phyloP scores from a whole-genome alignment of 2,113 vertebrate species.

The Phalacrocorax brasilianus region DNA sequence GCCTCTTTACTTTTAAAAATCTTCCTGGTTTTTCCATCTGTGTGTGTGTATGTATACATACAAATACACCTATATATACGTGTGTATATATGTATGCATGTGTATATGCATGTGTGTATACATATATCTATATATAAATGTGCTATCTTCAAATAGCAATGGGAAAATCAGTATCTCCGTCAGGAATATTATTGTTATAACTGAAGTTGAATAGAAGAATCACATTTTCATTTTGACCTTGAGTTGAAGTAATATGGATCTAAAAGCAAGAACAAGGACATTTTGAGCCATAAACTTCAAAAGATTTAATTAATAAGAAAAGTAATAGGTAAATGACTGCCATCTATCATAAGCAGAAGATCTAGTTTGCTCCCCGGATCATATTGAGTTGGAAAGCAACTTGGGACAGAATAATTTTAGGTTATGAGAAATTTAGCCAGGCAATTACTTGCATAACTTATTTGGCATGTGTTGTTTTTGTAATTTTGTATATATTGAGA shows the following conservation, averaged over 20 bases:
- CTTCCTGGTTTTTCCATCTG: not conserved
- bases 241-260: not conserved
- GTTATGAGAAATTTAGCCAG: slow-evolving; percentile 4
- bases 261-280: slow-evolving; percentile 62
- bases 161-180: slow-evolving; percentile 2
- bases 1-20: not conserved
- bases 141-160: not conserved
- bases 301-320: slow-evolving; percentile 19
- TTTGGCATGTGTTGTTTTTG: not conserved
- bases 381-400: slow-evolving; percentile 7
- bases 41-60: not conserved
- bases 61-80: not conserved
- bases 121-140: not conserved
- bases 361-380: not conserved
- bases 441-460: not conserved
- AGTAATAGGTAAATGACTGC: slow-evolving; percentile 34
- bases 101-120: accelerated
- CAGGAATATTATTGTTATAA: slow-evolving; percentile 28
- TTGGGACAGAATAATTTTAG: not conserved
- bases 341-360: not conserved
- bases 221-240: slow-evolving; percentile 37
- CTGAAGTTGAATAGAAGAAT: not conserved
- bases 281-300: slow-evolving; percentile 33
- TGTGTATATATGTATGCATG: accelerated
- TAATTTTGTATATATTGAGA: slow-evolving; percentile 3